Evolutionary conservation across 1,140 invertebrate genomes (phyloP).

Genomic region (Sitophilus oryzae): DNA sequence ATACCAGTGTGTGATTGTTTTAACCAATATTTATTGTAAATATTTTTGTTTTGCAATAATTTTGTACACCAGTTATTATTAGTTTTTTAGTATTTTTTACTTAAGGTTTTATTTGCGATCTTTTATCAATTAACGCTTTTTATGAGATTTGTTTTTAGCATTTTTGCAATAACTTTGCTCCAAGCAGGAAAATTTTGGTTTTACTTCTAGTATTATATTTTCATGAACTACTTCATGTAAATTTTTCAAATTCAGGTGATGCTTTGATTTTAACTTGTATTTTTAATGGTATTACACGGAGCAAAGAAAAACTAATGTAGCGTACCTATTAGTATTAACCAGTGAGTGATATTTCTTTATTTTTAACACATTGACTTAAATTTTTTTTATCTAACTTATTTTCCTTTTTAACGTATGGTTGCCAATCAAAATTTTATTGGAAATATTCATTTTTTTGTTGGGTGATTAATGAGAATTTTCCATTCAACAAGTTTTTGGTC

Average conservation of each 20-base stretch:
- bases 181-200: too few relatives aligned
- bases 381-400: neutral
- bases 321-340: conserved; percentile 7
- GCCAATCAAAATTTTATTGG: neutral
- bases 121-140: conserved; percentile 1
- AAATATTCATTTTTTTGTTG: neutral
- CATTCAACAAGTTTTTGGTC: too few relatives aligned
- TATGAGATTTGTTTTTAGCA: conserved; percentile 1
- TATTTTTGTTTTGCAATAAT: conserved; percentile 3
- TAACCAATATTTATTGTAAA: conserved; percentile 1
- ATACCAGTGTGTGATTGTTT: conserved; percentile 3
- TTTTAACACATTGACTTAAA: neutral
- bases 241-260: too few relatives aligned
- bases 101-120: neutral
- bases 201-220: too few relatives aligned
- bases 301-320: neutral
- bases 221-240: too few relatives aligned
- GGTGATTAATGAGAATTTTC: too few relatives aligned
- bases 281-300: neutral
- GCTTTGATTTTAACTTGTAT: too few relatives aligned
- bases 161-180: conserved; percentile 5
- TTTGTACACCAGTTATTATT: neutral
- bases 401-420: neutral
- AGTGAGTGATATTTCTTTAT: conserved; percentile 5
- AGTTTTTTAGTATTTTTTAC: conserved; percentile 2